phyloP scores from a whole-genome alignment of 2,797 vertebrate species.

The Brachymystax lenok region DNA sequence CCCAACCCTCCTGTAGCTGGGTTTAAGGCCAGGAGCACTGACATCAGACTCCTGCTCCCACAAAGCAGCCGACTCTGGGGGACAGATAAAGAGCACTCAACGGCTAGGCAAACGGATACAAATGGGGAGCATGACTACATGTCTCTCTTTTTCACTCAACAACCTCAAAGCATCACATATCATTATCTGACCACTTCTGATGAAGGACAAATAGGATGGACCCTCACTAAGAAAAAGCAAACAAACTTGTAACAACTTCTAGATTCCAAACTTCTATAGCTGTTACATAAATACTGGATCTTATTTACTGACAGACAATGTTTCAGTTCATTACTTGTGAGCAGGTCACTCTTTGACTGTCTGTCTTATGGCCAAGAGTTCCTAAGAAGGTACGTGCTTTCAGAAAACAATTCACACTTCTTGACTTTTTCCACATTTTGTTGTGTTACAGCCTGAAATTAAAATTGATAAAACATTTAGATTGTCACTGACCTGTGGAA shows the following conservation, averaged over 20 bases:
- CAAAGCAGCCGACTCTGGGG: constrained; percentile 51
- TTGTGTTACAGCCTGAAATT: no score
- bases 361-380: not conserved
- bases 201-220: constrained; percentile 20
- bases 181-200: constrained; percentile 21
- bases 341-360: not conserved
- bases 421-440: no score
- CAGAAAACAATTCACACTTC: no score
- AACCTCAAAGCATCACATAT: constrained; percentile 2
- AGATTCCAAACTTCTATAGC: not conserved
- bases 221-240: constrained; percentile 14
- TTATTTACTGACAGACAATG: not conserved
- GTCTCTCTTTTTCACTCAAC: constrained; percentile 16
- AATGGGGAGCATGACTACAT: not conserved
- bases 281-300: constrained; percentile 2
- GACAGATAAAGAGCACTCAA: not conserved
- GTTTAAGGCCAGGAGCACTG: constrained; percentile 36
- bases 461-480: no score
- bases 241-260: constrained; percentile 11
- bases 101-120: constrained; percentile 7
- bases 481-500: no score
- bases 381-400: not conserved
- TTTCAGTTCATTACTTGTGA: not conserved
- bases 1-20: constrained; percentile 51
- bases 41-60: constrained; percentile 38